Evolutionary conservation across 2,797 vertebrate genomes (phyloP).

Genomic region (Sarcoramphus papa): DNA sequence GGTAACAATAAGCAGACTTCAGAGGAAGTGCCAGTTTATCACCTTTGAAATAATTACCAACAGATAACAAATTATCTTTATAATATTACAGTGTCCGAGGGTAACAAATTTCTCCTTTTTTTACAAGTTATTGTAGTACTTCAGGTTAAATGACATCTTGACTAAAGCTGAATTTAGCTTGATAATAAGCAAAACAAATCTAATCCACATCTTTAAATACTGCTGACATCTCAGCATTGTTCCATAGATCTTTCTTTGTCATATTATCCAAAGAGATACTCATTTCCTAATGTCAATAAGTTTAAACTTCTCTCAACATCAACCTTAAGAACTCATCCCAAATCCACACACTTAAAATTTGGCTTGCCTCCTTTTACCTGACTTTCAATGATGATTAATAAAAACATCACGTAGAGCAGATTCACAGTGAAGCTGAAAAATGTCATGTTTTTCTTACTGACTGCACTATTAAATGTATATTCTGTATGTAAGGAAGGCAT

Average conservation of each 20-base stretch:
- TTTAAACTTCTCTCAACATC: neutral
- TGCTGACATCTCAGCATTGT: neutral
- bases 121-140: neutral
- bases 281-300: neutral
- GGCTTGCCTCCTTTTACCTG: neutral
- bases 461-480: neutral
- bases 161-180: neutral
- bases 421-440: neutral
- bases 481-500: neutral
- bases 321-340: neutral
- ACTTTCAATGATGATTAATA: neutral
- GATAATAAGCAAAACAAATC: neutral
- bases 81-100: neutral
- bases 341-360: neutral
- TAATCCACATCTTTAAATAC: neutral
- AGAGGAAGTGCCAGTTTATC: neutral
- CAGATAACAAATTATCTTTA: neutral
- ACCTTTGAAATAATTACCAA: neutral
- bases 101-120: neutral
- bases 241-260: neutral
- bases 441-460: neutral
- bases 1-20: neutral
- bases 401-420: neutral
- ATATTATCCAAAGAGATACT: neutral
- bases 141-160: neutral